Conservation (phyloP, 2,113 vertebrate genomes). For the Choloepus hoffmanni region DNA sequence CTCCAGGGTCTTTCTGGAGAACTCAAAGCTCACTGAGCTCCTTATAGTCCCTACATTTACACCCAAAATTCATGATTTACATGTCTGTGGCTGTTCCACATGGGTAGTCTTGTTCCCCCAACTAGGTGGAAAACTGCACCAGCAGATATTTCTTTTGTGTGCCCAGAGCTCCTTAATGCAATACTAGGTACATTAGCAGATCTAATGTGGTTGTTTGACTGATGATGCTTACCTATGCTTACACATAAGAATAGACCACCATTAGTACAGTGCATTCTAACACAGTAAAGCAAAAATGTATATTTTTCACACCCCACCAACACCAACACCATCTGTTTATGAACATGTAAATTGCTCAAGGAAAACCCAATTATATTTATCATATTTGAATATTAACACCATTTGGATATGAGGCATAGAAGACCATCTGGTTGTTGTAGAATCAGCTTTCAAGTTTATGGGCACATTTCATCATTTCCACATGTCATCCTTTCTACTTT, state of each 20-base stretch:
- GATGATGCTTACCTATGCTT: neutral
- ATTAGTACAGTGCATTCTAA: neutral
- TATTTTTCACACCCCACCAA: neutral
- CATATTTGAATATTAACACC: neutral
- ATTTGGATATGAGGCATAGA: neutral
- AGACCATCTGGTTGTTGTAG: neutral
- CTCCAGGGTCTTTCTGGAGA: neutral
- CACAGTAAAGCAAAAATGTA: neutral
- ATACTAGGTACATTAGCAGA: neutral
- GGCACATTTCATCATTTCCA: neutral
- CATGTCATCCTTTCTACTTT: neutral
- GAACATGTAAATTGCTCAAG: neutral
- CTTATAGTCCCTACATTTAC: neutral
- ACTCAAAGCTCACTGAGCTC: neutral
- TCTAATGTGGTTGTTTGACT: neutral
- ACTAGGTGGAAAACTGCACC: neutral
- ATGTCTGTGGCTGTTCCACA: neutral
- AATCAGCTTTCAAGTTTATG: slow-evolving; percentile 10
- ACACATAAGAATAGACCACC: neutral
- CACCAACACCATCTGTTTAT: neutral
- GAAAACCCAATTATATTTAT: neutral
- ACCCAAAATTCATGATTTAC: neutral
- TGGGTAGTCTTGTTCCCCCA: neutral
- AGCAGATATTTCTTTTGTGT: neutral
- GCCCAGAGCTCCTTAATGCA: neutral